Base-by-base conservation (phyloP, 2,888 invertebrate species). In the Argyra leucocephala region DNA sequence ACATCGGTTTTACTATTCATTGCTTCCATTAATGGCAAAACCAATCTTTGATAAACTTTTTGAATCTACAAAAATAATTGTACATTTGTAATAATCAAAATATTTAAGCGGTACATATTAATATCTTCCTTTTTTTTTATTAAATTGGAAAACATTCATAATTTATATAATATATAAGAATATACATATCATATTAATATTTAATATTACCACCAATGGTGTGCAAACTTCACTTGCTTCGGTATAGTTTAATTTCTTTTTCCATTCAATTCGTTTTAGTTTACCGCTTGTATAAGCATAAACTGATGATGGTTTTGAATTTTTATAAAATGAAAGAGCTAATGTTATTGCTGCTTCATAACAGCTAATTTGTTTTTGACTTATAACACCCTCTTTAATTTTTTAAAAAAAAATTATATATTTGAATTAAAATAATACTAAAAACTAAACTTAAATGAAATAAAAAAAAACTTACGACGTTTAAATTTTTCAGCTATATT, bases 291-390 rank as follows among this genome's bases (percentile, higher is more conserved):
- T 71, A 74, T 74, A 79, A 26, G 72, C 69, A 22, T 72, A 73
- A 9, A 78, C 74, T 23, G 69, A 72, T 21, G 68, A 72, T 36
- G 70, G 64, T 36, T 67, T 66, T 64, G 78, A 77, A 63, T 69
- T 69, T 64, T 73, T 75, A 59, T 70, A 77, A 62, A 75, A 78
- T 9, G 76, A 74, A 67, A 77, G 75, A 3, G 78, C 75, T 26
- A 79, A 26, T 5, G 76, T 72, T 10, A 76, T 65, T 9, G 75
- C 70, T 2, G 76, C 77, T 48, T 79, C 77, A n/a, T 73, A 67
- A 67, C 74, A 78, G 9, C 63, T 67, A 6, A 75, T 57, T 60
- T 72, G 72, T 22, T 70, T 73, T 22, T 71, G 70, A 63, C 73
- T 72, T 31, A 71, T 69, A 21, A 75, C 66, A 1, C 68, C 65